These are phyloP conservation scores for Anolis sagrei DNA, from an alignment of 2,113 vertebrate genomes.

Conservation along the genomic window DNA sequence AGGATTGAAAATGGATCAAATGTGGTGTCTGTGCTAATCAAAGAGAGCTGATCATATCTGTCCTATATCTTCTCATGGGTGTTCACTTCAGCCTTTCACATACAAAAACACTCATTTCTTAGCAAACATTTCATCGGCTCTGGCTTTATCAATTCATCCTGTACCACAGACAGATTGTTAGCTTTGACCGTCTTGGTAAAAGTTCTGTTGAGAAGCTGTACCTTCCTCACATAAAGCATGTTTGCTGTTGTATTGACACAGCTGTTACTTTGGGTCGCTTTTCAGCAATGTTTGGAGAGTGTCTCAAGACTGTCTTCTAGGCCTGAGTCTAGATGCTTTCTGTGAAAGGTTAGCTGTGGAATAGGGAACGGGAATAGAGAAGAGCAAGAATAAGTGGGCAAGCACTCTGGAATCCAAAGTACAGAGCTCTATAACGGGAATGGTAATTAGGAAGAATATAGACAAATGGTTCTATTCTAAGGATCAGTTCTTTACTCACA, in stretches of 20 bases:
- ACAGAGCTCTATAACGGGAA: not conserved
- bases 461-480: too few relatives aligned
- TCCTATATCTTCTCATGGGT: not conserved
- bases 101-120: not conserved
- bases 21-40: not conserved
- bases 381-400: too few relatives aligned
- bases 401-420: not conserved
- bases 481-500: not conserved
- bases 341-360: not conserved
- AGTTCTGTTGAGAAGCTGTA: constrained; percentile 12
- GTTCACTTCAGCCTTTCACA: not conserved
- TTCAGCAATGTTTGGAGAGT: not conserved
- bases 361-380: too few relatives aligned
- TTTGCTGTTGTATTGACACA: not conserved
- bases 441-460: not conserved
- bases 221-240: not conserved
- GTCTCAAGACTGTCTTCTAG: not conserved
- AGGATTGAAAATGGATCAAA: not conserved
- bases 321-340: not conserved
- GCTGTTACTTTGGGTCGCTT: not conserved
- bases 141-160: not conserved
- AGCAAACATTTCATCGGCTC: not conserved
- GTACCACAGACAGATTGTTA: not conserved
- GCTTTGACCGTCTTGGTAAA: not conserved
- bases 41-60: not conserved